A percentile compares a stretch with the other conserved stretches of the same genome.
phyloP scores from a whole-genome alignment of 2,888 invertebrate genomes.

The Trissonchulus latispiculum region DNA sequence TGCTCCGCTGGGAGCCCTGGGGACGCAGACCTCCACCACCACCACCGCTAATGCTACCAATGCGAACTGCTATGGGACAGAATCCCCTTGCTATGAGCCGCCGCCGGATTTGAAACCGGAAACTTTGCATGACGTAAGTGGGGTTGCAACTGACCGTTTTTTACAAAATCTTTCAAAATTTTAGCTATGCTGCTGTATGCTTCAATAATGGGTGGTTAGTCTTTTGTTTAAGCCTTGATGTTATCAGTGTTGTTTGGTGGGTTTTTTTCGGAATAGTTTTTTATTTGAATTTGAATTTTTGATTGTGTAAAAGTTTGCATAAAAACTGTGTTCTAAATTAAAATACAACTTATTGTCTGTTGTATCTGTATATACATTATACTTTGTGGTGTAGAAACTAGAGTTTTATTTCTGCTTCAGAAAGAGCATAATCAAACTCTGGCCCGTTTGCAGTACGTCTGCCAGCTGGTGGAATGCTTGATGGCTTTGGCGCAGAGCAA shows the following conservation, averaged over 20 bases:
- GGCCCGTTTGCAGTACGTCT: conserved; percentile 90
- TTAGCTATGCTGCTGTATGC: no score
- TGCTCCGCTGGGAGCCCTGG: conserved; percentile 25
- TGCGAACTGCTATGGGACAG: not conserved
- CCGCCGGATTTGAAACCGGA: conserved; percentile 87
- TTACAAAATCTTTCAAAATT: no score
- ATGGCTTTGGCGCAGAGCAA: conserved; percentile 58
- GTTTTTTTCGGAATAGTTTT: no score
- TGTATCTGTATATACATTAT: not conserved
- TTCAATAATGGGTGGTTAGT: no score
- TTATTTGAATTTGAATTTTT: no score
- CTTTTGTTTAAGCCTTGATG: no score
- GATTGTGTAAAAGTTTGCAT: no score
- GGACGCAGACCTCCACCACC: conserved; percentile 22
- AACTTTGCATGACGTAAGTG: conserved; percentile 73
- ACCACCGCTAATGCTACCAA: not conserved
- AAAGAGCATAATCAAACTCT: conserved; percentile 91
- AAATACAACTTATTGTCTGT: not conserved
- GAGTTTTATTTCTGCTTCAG: conserved; percentile 47
- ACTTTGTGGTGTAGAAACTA: not conserved
- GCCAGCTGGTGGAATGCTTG: conserved; percentile 86
- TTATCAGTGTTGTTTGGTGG: no score
- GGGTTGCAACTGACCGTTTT: no score
- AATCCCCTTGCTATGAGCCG: conserved; percentile 19
- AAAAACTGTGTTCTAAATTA: not conserved